Base-by-base conservation (phyloP, 1,140 invertebrate genomes). In the Phocides pigmalion region DNA sequence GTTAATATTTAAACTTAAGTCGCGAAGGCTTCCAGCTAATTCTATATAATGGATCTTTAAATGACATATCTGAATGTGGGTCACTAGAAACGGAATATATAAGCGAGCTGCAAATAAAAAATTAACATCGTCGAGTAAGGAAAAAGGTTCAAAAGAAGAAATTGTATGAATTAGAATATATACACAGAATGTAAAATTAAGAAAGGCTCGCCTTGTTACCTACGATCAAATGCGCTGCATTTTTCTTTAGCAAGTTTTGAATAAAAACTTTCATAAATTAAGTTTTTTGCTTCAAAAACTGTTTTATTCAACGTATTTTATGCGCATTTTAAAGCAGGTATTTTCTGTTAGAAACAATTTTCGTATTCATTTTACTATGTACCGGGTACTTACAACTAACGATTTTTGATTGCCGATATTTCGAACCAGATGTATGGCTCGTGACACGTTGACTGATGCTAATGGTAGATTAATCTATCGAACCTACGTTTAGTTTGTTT, bases 141-240 rank as follows among this genome's bases (percentile, higher is more conserved):
- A 49, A 25, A 49, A 49, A 15, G 46, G 28, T 49, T 9, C 25
- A 35, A 49, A 49, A 25, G 11, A 44, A 20, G 19, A 47, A 47
- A 47, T 47, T 47, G 19, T 49, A 28, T 49, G 46, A 49, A 49
- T 49, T 28, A 28, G 20, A 49, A 49, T 8, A 22, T 28, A 49
- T 49, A 28, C n/a, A 49, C 12, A 49, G 46, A 49, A 49, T 49
- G 46, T 3, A 49, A 49, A 49, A 28, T 49, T 25, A 49, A 49
- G 12, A 28, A 49, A 14, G 46, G 19, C 15, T 11, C 3, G 41
- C 11, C 16, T 17, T 19, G 16, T 35, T 35, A 35, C 32, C 32
- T 19, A 22, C 17, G 17, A 2, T 11, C 19, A 47, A 20, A 20
- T 47, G 44, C 44, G 19, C 44, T 22, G 44, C 44, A 20, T 44